phyloP scores from a whole-genome alignment of 2,797 vertebrate species.

The Rhabdomys pumilio region DNA sequence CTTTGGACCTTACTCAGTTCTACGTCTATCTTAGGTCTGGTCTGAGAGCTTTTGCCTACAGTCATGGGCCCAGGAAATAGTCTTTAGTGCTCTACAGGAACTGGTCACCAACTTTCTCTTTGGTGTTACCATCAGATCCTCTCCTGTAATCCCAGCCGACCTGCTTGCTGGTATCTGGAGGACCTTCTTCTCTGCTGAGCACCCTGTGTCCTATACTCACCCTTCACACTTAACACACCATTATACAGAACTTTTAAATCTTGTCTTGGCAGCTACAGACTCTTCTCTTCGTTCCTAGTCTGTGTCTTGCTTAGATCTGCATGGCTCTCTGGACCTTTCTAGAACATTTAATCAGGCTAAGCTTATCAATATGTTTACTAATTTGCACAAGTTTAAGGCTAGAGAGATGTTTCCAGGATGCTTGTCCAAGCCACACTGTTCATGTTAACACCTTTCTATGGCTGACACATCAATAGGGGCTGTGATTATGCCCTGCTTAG shows the following conservation, averaged over 20 bases:
- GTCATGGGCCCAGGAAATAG: background rate
- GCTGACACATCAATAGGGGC: background rate
- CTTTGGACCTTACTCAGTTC: background rate
- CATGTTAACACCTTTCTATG: background rate
- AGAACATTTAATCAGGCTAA: background rate
- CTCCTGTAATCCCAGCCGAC: background rate
- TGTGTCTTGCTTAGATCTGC: background rate
- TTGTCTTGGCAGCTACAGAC: background rate
- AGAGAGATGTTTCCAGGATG: background rate
- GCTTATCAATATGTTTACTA: background rate
- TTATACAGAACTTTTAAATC: background rate
- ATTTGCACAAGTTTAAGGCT: background rate
- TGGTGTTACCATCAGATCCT: background rate
- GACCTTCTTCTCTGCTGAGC: background rate
- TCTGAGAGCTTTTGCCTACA: background rate
- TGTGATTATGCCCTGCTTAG: background rate
- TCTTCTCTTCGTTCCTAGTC: background rate
- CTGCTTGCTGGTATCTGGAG: background rate
- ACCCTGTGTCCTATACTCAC: background rate
- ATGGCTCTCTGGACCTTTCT: background rate
- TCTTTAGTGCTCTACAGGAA: background rate
- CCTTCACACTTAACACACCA: background rate
- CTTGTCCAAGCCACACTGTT: background rate
- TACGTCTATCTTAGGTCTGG: background rate
- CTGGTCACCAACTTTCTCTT: background rate